These are phyloP conservation scores for Cryptocephalus moraei DNA, from an alignment of 2,888 invertebrate species.

Conservation along the genomic window DNA sequence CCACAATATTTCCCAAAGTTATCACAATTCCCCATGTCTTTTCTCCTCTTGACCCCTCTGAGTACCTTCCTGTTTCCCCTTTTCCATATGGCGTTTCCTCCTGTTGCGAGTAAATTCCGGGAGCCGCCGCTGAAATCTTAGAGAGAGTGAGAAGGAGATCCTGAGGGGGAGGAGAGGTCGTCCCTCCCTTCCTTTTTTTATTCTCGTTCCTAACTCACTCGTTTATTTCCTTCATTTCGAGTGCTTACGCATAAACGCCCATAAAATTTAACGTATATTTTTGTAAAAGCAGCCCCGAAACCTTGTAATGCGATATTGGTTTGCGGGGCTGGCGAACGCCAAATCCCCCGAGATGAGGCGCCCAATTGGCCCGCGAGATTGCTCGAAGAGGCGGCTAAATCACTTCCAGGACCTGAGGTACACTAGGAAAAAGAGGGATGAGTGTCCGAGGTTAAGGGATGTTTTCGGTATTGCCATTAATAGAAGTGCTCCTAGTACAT, in stretches of 20 bases:
- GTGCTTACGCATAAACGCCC: slow-evolving; percentile 35
- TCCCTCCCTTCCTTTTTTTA: too few species aligned
- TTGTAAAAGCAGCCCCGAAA: slow-evolving; percentile 30
- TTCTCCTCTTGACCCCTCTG: too few species aligned
- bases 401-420: slow-evolving; percentile 28
- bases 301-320: slow-evolving; percentile 36
- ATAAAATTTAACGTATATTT: slow-evolving; percentile 38
- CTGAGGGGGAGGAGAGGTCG: too few species aligned
- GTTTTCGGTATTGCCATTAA: slow-evolving; percentile 1
- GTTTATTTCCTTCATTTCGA: slow-evolving; percentile 24
- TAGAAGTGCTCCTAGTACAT: slow-evolving; percentile 20
- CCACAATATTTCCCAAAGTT: too few species aligned
- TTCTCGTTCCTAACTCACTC: too few species aligned
- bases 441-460: too few species aligned
- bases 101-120: too few species aligned
- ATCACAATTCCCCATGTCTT: too few species aligned
- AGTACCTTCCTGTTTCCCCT: too few species aligned
- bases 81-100: too few species aligned
- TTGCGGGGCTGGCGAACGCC: slow-evolving; percentile 17
- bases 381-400: slow-evolving; percentile 29
- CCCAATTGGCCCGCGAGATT: slow-evolving; percentile 34
- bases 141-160: too few species aligned
- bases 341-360: slow-evolving; percentile 33
- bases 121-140: too few species aligned
- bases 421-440: slow-evolving; percentile 3